These are phyloP conservation scores for Cydia splendana DNA, from an alignment of 1,140 invertebrate species.

Conservation along the genomic window DNA sequence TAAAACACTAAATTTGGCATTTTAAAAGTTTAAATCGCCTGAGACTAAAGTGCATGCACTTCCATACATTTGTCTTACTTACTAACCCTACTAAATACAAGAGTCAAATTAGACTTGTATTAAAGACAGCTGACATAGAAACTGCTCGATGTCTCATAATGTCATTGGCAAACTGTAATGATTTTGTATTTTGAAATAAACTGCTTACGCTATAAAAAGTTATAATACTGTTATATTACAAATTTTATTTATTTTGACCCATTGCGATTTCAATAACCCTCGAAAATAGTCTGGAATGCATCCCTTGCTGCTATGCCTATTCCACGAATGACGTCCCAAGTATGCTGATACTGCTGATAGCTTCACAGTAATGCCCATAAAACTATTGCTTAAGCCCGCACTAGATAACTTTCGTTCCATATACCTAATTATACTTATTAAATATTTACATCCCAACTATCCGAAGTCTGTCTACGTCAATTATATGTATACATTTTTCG, in stretches of 20 bases:
- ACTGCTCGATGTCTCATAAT: too few species aligned
- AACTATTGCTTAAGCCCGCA: not conserved
- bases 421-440: not conserved
- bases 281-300: not conserved
- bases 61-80: too few species aligned
- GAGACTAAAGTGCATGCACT: too few species aligned
- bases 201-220: not conserved
- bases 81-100: too few species aligned
- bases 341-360: not conserved
- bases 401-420: constrained; percentile 9
- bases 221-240: too few species aligned
- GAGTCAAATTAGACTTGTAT: too few species aligned
- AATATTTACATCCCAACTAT: not conserved
- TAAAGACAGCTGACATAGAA: too few species aligned
- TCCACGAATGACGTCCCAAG: constrained; percentile 1
- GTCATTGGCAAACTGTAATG: too few species aligned
- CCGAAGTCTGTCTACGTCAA: not conserved
- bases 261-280: not conserved
- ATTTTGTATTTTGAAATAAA: too few species aligned
- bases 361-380: constrained; percentile 6
- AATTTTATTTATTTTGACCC: not conserved
- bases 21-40: too few species aligned
- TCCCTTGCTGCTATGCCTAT: not conserved
- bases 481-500: not conserved
- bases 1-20: too few species aligned